These are phyloP conservation scores for Dipodomys merriami DNA, from an alignment of 2,113 vertebrate genomes.

Conservation along the genomic window DNA sequence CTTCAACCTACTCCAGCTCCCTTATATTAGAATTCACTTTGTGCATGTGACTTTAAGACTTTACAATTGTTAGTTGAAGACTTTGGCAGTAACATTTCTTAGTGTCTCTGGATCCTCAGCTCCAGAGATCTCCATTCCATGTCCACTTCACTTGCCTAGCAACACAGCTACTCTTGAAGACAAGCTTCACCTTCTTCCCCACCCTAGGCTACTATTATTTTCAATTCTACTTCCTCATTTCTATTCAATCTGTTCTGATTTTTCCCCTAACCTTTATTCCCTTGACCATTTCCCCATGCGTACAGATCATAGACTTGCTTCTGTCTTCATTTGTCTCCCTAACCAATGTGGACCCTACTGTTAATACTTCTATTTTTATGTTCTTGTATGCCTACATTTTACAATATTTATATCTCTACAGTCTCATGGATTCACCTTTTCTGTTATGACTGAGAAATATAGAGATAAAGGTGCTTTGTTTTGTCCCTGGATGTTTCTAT, in stretches of 20 bases:
- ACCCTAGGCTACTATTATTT: background rate
- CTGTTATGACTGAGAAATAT: background rate
- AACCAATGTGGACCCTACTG: background rate
- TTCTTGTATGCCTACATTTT: background rate
- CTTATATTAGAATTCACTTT: background rate
- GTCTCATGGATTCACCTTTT: background rate
- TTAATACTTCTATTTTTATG: background rate
- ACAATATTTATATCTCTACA: background rate
- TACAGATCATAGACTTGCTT: background rate
- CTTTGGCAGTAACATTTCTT: background rate
- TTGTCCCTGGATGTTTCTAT: background rate
- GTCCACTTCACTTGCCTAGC: background rate
- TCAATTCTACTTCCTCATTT: background rate
- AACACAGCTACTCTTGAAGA: background rate
- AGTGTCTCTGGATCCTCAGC: background rate
- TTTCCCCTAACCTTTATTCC: background rate
- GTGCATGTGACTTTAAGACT: background rate
- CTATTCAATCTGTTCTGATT: background rate
- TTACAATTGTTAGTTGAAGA: background rate
- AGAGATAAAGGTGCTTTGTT: background rate
- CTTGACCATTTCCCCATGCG: background rate
- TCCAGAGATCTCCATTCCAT: background rate
- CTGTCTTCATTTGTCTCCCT: slow-evolving; percentile 20
- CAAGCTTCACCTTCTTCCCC: background rate
- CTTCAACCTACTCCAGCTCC: background rate